These are phyloP conservation scores for Neopipo cinnamomea DNA, from an alignment of 2,113 vertebrate genomes.

Conservation along the genomic window DNA sequence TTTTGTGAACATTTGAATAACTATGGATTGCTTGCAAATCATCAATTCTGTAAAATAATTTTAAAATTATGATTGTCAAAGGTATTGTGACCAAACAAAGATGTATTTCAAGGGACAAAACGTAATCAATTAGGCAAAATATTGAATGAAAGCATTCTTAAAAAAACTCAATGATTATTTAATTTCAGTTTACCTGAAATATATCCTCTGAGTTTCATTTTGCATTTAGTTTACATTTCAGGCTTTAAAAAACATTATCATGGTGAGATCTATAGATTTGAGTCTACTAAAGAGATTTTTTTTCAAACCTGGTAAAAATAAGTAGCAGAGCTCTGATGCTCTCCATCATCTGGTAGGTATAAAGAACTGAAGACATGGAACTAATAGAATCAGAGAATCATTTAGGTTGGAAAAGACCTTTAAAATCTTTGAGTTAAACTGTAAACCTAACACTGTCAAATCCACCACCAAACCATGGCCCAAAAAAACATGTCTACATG, in stretches of 20 bases:
- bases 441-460: neutral
- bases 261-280: neutral
- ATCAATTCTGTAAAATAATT: neutral
- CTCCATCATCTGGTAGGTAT: neutral
- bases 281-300: neutral
- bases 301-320: neutral
- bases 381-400: neutral
- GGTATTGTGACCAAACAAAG: neutral
- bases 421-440: no score
- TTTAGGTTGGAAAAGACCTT: neutral
- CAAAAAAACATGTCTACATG: neutral
- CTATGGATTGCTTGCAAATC: neutral
- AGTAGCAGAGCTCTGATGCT: neutral
- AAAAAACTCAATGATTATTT: neutral
- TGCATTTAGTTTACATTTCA: neutral
- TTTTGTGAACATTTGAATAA: neutral
- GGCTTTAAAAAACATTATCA: neutral
- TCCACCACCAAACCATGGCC: neutral
- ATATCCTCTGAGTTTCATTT: neutral
- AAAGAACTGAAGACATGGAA: neutral
- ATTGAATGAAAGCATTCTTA: neutral
- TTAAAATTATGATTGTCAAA: neutral
- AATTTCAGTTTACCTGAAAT: neutral
- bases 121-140: neutral
- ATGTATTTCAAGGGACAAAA: neutral